Evolutionary conservation across 2,113 vertebrate species (phyloP).

Genomic region (Rana temporaria): DNA sequence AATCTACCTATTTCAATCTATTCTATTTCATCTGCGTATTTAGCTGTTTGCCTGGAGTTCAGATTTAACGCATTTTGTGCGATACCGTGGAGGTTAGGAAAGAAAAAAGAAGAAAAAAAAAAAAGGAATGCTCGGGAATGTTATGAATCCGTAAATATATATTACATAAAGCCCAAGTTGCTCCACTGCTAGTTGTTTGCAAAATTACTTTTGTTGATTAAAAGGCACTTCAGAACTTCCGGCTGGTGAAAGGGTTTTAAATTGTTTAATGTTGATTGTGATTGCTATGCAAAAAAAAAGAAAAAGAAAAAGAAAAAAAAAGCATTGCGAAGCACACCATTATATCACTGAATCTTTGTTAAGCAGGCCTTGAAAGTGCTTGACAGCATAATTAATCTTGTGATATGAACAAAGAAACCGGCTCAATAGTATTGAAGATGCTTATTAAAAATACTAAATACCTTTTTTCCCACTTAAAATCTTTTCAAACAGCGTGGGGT

Average conservation of each 20-base stretch:
- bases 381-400: conserved; percentile 99
- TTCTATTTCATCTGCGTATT: too few species aligned
- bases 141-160: conserved; percentile 30
- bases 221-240: conserved; percentile 90
- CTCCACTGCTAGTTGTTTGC: conserved; percentile 83
- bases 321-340: conserved; percentile 89
- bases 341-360: conserved; percentile 99
- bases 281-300: conserved; percentile 87
- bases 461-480: conserved; percentile 85
- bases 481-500: conserved; percentile 83
- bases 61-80: too few species aligned
- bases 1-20: too few species aligned
- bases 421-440: conserved; percentile 99
- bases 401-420: conserved; percentile 99
- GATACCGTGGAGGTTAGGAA: too few species aligned
- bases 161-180: conserved; percentile 74
- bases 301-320: conserved; percentile 72
- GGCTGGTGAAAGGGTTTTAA: conserved; percentile 92
- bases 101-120: neutral
- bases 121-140: conserved; percentile 9
- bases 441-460: conserved; percentile 99
- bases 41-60: too few species aligned
- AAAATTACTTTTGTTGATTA: conserved; percentile 97
- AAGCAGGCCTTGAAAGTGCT: conserved; percentile 98
- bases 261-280: conserved; percentile 97